Base-by-base conservation (phyloP, 1,140 invertebrate genomes). In the Bicyclus anynana region DNA sequence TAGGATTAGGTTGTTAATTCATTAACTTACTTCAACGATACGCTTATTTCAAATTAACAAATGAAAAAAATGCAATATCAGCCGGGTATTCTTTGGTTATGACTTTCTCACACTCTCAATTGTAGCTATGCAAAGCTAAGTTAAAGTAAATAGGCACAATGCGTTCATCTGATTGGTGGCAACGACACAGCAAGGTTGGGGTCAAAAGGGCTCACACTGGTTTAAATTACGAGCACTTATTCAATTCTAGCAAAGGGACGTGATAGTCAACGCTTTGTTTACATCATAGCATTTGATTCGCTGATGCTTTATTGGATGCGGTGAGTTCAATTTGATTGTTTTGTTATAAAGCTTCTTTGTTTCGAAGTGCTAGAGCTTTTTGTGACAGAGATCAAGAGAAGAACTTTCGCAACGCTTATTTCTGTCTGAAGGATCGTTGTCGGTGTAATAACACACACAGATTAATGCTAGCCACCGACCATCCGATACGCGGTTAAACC, bases 101-200 rank as follows among this genome's bases (percentile, higher is more conserved):
- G n/a, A n/a, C n/a, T n/a, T n/a, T n/a, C n/a, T n/a, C n/a, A n/a
- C n/a, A n/a, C n/a, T n/a, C n/a, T n/a, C n/a, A n/a, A n/a, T n/a
- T n/a, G n/a, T n/a, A n/a, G n/a, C n/a, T n/a, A n/a, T n/a, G n/a
- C n/a, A n/a, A n/a, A n/a, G n/a, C n/a, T n/a, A n/a, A n/a, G n/a
- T 35, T 35, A 4, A 35, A 44, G 7, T 17, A 16, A 12, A 44
- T n/a, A 17, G 2, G 9, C 1, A 44, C 37, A 40, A 40, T 40
- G 16, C 20, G 14, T 2, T 18, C 7, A 18, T 20, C 6, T 21
- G 7, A 53, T 29, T 6, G 29, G 54, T 65, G 63, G 64, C 68
- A 74, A 68, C 62, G 74, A 72, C 72, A 67, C 53, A 14, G 52
- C 67, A 77, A 77, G 72, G 74, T 74, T 67, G 65, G 66, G 77